These are phyloP conservation scores for Melanostoma scalare DNA, from an alignment of 2,888 invertebrate genomes.

Conservation along the genomic window DNA sequence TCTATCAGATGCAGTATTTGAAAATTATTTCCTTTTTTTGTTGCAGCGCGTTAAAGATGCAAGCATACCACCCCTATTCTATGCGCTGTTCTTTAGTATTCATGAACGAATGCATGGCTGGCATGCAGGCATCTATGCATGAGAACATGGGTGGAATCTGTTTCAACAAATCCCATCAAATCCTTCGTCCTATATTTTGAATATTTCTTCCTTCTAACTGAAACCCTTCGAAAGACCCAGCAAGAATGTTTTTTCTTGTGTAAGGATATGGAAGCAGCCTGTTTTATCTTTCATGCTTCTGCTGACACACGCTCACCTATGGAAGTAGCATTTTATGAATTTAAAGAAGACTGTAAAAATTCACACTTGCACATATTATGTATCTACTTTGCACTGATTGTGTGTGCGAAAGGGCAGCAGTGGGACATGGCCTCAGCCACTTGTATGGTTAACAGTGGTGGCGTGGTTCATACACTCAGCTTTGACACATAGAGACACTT, in stretches of 20 bases:
- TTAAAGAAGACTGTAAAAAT: slow-evolving; percentile 50
- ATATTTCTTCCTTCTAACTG: slow-evolving; percentile 25
- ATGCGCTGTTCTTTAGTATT: slow-evolving; percentile 64
- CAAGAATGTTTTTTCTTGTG: background rate
- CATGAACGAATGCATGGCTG: slow-evolving; percentile 66
- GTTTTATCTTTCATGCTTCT: slow-evolving; percentile 68
- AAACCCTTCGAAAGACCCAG: slow-evolving; percentile 3
- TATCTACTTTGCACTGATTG: slow-evolving; percentile 55
- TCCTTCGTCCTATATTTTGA: slow-evolving; percentile 59
- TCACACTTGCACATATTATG: slow-evolving; percentile 36
- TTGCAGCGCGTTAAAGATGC: slow-evolving; percentile 56
- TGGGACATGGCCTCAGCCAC: slow-evolving; percentile 20
- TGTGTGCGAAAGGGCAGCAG: slow-evolving; percentile 43
- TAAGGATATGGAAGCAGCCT: slow-evolving; percentile 19
- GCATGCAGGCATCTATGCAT: slow-evolving; percentile 19
- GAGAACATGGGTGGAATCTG: slow-evolving; percentile 36
- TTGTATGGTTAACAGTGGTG: slow-evolving; percentile 40
- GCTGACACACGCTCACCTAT: slow-evolving; percentile 60
- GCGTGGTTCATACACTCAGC: background rate
- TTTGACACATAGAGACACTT: background rate
- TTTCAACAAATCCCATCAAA: slow-evolving; percentile 62
- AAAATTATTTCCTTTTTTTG: slow-evolving; percentile 17
- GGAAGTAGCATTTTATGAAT: slow-evolving; percentile 68
- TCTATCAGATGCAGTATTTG: too few species aligned
- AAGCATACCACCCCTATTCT: slow-evolving; percentile 38